Evolutionary conservation across 2,888 invertebrate genomes (phyloP), one percentile per base, ranked within the genome.

Genomic region (Cosmia trapezina): DNA sequence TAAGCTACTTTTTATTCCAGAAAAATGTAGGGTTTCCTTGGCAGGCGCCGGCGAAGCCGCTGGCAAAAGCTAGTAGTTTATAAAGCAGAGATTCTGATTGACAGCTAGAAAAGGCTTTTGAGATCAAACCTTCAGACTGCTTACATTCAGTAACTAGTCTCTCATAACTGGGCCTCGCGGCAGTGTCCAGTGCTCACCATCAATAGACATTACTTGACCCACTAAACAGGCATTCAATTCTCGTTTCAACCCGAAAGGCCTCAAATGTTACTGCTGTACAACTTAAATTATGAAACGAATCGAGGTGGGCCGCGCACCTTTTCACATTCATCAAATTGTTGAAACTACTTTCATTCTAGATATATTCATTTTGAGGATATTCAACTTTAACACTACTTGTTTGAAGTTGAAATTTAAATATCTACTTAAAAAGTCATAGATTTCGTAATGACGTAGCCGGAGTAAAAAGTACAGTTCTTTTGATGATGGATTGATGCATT

Each of bases 181-280:
- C 61, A 4, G 43, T 60, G n/a, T 43, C 6, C 41, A 17, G 43
- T 37, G 37, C 22, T 68, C 17, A 45, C 22, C 37, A 37, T 22
- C 14, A 33, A 68, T 22, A 53, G 22, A 67, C 22, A 51, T 51
- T 14, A 41, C 43, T 70, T 69, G 70, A 69, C 54, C 53, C 14
- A 54, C 45, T 54, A 69, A 37, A 70, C 41, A 19, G 11, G 12
- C n/a, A 37, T 70, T 54, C 53, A 54, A 54, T 37, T 45, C 6
- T 54, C 33, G 9, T 70, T 69, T 45, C 3, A 17, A 45, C 14
- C 19, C 22, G 37, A 37, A 43, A 19, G 22, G 1, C 19, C 4
- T 70, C 53, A 53, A 45, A 45, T 11, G 19, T 19, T 43, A 67
- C 11, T 1, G 22, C 70, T 69, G 7, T 69, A 37, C 53, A 70